A percentile compares a stretch with the other conserved stretches of the same genome.
Conservation (phyloP, 2,888 invertebrate species). For the Abscondita cerata region DNA sequence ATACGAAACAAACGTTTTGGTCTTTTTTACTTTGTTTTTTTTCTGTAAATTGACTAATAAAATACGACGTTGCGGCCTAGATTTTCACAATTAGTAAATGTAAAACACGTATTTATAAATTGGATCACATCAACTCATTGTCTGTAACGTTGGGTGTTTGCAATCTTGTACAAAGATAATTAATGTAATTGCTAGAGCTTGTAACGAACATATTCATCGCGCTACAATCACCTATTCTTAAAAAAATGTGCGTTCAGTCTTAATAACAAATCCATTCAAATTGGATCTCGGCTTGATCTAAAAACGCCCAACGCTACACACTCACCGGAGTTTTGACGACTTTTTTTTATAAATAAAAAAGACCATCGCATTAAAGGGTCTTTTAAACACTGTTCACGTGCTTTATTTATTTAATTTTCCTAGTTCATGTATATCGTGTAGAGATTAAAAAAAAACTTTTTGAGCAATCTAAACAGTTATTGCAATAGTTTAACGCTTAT, state of each 20-base stretch:
- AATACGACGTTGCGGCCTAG: slow-evolving; percentile 23
- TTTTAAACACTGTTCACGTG: slow-evolving; percentile 2
- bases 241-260: neutral
- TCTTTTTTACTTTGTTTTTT: slow-evolving; percentile 19
- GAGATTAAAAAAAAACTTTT: slow-evolving; percentile 31
- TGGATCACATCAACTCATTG: neutral
- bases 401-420: slow-evolving; percentile 21
- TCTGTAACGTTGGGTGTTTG: neutral
- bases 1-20: slow-evolving; percentile 29
- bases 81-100: slow-evolving; percentile 29
- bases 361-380: slow-evolving; percentile 2
- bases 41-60: slow-evolving; percentile 17
- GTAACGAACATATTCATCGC: too few relatives aligned
- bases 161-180: too few relatives aligned
- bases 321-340: neutral
- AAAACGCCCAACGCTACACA: neutral
- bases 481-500: slow-evolving; percentile 33
- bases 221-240: too few relatives aligned
- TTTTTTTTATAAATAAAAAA: too few relatives aligned
- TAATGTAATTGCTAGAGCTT: too few relatives aligned
- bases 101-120: slow-evolving; percentile 30
- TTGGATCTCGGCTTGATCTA: neutral
- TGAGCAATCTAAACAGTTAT: slow-evolving; percentile 43
- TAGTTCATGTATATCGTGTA: slow-evolving; percentile 25
- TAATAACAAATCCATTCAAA: neutral